Base-by-base conservation (phyloP, 1,140 invertebrate species). In the Ctenoplectra terminalis region DNA sequence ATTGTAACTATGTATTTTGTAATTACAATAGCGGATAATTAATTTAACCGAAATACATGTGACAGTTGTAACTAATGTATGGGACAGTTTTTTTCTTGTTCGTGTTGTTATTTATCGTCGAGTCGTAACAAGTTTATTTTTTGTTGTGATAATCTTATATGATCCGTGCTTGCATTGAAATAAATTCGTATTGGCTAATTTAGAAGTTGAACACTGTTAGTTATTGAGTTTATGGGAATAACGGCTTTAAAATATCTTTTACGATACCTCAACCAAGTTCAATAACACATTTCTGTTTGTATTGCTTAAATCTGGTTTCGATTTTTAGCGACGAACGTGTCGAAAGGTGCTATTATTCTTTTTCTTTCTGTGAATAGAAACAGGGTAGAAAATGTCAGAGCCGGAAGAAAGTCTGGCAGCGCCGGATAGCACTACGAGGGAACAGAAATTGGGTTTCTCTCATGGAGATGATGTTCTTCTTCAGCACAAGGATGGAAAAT, bases 401-500 rank as follows among this genome's bases (percentile, higher is more conserved):
- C 89, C 92, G 61, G 94, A 94, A 85, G 94, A 94, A 84, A 92
- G 87, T 91, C 91, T 92, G 87, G 93, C 93, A 79, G 93, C 92
- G 78, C 95, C 95, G 79, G 94, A 95, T 89, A 95, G 94, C 81
- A 95, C 94, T 52, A 95, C 95, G 37, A 93, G 91, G 75, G 94
- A 95, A 85, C 93, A 93, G 61, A 89, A 91, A 34, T 84, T 93
- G 69, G 92, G 92, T 46, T 95, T 95, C 90, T 90, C 91, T 84
- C 94, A 94, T 86, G 95, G 95, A 48, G 96, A 98, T 91, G 97
- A 98, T 94, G 97, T 98, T 20, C 95, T 98, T 74, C 95, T 97
- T 17, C 96, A 96, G 87, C 96, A 96, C 83, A 97, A 97, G 91
- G 97, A 98, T 95, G 97, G 97, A 50, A 95, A 96, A 90, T 98